phyloP scores from a whole-genome alignment of 2,888 invertebrate genomes.

The Drosophila neotestacea region DNA sequence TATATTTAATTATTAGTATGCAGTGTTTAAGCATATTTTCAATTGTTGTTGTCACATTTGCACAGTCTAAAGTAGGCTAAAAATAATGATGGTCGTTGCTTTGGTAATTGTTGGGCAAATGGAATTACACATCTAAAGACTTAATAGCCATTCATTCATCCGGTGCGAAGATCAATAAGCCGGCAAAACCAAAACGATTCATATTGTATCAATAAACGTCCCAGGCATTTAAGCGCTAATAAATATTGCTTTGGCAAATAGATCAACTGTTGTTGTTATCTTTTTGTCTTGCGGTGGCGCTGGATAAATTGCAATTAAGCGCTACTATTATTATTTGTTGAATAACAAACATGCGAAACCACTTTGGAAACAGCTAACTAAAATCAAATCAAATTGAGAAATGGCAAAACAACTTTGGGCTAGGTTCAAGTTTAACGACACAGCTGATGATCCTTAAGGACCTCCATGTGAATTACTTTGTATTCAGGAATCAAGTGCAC shows the following conservation, averaged over 20 bases:
- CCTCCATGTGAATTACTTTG: slow-evolving; percentile 27
- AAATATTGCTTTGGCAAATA: slow-evolving; percentile 63
- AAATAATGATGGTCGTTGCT: slow-evolving; percentile 39
- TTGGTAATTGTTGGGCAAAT: slow-evolving; percentile 46
- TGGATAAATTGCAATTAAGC: slow-evolving; percentile 62
- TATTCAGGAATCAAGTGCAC: slow-evolving; percentile 65
- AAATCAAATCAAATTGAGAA: slow-evolving; percentile 4
- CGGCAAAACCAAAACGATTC: slow-evolving; percentile 9
- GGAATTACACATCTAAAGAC: slow-evolving; percentile 39
- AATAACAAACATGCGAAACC: slow-evolving; percentile 58
- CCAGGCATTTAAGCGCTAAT: slow-evolving; percentile 36
- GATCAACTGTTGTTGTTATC: neutral
- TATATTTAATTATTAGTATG: slow-evolving; percentile 5
- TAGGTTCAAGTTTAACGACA: neutral
- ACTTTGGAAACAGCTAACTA: slow-evolving; percentile 30
- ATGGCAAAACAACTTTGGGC: neutral
- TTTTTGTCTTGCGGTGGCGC: slow-evolving; percentile 16
- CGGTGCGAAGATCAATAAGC: slow-evolving; percentile 44
- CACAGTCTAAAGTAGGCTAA: slow-evolving; percentile 45
- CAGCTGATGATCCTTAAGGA: slow-evolving; percentile 16
- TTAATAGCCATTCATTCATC: slow-evolving; percentile 40
- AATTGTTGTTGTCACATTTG: slow-evolving; percentile 18
- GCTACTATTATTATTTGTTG: slow-evolving; percentile 44
- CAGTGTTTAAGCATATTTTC: slow-evolving; percentile 4
- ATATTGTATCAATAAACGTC: slow-evolving; percentile 26